phyloP scores from a whole-genome alignment of 2,797 vertebrate genomes.

The Takifugu ocellatus region DNA sequence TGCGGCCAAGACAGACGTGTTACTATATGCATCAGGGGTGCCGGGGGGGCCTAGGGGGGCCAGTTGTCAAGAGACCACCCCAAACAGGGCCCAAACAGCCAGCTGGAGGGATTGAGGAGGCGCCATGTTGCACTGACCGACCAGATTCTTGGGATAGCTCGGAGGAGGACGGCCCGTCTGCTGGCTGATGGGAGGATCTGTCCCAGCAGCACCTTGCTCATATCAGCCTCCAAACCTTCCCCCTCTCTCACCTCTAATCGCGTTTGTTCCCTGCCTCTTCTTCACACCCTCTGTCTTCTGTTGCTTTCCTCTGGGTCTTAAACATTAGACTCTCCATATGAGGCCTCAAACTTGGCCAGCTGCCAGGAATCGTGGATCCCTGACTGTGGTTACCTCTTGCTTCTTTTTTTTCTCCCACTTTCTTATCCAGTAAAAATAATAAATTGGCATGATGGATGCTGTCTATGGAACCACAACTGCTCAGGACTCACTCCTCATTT shows the following conservation, averaged over 20 bases:
- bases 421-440: slow-evolving; percentile 50
- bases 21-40: slow-evolving; percentile 18
- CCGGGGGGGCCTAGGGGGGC: slow-evolving; percentile 34
- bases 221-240: slow-evolving; percentile 47
- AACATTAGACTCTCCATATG: slow-evolving; percentile 30
- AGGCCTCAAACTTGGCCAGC: slow-evolving; percentile 46
- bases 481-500: slow-evolving; percentile 52
- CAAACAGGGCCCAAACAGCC: slow-evolving; percentile 77
- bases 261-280: slow-evolving; percentile 28
- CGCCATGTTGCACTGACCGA: slow-evolving; percentile 68
- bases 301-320: slow-evolving; percentile 34
- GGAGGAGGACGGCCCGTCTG: slow-evolving; percentile 58
- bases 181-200: slow-evolving; percentile 65
- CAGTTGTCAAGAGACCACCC: slow-evolving; percentile 78
- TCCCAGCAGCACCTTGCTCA: slow-evolving; percentile 27
- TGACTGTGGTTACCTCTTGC: slow-evolving; percentile 35
- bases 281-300: slow-evolving; percentile 33
- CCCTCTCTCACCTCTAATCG: slow-evolving; percentile 29
- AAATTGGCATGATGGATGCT: slow-evolving; percentile 50
- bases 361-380: slow-evolving; percentile 45
- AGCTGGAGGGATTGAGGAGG: slow-evolving; percentile 74
- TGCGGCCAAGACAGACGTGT: slow-evolving; percentile 23
- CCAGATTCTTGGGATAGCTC: slow-evolving; percentile 80
- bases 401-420: slow-evolving; percentile 27
- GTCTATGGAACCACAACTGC: slow-evolving; percentile 23